These are phyloP conservation scores for Halisarca cf. caerulea DNA, from an alignment of 37 sponge, comb jelly and placozoan species.

Conservation along the genomic window DNA sequence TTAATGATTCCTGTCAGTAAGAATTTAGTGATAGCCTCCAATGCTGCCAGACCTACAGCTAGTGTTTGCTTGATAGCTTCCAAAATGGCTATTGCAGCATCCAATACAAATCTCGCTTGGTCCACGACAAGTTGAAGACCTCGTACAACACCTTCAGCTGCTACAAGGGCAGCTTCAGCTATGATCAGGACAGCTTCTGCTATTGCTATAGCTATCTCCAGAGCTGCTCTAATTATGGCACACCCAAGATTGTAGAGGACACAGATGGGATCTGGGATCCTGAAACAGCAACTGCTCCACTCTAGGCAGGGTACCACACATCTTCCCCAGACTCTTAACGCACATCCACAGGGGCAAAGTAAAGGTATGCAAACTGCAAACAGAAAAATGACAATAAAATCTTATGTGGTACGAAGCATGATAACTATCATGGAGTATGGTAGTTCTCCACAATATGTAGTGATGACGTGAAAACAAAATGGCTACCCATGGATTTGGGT, in stretches of 20 bases:
- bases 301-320: conserved; percentile 8
- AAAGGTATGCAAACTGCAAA: conserved; percentile 27
- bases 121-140: conserved; percentile 11
- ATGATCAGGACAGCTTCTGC: conserved; percentile 8
- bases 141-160: background rate
- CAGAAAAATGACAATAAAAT: no score
- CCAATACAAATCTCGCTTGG: background rate
- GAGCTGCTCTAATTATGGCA: background rate
- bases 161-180: background rate
- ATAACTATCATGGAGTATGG: no score
- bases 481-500: no score
- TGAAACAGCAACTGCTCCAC: conserved; percentile 36
- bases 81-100: conserved; percentile 11
- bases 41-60: background rate
- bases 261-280: conserved; percentile 34
- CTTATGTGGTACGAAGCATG: no score
- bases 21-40: background rate
- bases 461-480: no score
- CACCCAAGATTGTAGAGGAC: conserved; percentile 24
- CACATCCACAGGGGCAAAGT: conserved; percentile 1
- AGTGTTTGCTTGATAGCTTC: background rate
- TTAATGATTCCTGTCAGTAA: conserved; percentile 16
- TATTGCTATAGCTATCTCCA: background rate
- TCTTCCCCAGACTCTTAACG: conserved; percentile 14
- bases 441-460: no score